These are phyloP conservation scores for Luffia ferchaultella DNA, from an alignment of 2,888 invertebrate genomes.

Conservation along the genomic window DNA sequence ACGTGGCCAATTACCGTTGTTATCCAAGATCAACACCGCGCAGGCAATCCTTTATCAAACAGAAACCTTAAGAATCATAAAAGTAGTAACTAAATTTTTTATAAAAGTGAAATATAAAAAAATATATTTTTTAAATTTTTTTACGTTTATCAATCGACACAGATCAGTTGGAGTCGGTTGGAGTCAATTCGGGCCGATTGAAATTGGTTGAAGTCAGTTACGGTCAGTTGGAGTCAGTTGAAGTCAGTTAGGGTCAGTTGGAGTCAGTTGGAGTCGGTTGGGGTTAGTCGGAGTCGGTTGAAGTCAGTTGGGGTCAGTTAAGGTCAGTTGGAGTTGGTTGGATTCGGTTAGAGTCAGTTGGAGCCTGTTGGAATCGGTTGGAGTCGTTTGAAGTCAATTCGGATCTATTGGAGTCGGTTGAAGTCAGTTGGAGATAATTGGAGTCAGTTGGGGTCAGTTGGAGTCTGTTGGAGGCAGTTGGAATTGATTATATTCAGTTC, in stretches of 20 bases:
- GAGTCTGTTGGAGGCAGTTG: background rate
- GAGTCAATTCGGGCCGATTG: slow-evolving; percentile 5
- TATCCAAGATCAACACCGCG: no score
- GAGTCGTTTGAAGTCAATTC: background rate
- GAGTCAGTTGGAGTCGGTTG: slow-evolving; percentile 2
- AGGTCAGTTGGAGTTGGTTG: background rate
- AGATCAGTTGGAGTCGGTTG: slow-evolving; percentile 5
- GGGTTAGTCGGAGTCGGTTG: background rate
- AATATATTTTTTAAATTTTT: no score
- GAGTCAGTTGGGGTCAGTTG: background rate
- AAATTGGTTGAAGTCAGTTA: slow-evolving; percentile 4
- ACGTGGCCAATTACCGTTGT: no score
- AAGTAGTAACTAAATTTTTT: no score
- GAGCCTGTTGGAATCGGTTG: background rate
- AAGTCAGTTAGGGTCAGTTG: slow-evolving; percentile 6
- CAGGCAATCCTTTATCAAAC: no score
- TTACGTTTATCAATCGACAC: no score
- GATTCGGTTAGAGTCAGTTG: background rate
- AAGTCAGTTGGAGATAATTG: background rate
- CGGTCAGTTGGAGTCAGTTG: slow-evolving; percentile 6
- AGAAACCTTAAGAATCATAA: no score
- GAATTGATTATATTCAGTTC: background rate
- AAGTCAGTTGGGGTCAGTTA: background rate
- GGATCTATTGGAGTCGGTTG: background rate
- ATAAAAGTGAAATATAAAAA: no score